Conservation (phyloP, 1,140 invertebrate species). For the Platyscapa corneri region DNA sequence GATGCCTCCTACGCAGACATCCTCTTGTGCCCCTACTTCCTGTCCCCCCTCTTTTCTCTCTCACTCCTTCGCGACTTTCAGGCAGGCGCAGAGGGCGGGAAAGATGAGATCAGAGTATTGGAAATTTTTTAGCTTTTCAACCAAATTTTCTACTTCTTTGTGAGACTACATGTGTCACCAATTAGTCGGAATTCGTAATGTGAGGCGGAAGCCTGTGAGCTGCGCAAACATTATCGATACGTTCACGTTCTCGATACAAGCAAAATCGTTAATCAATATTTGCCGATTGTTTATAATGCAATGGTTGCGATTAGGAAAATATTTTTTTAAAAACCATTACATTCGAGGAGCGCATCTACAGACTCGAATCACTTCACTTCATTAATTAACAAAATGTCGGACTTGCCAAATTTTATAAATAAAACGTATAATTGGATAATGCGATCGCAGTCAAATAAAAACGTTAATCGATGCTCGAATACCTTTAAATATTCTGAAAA, state of each 20-base stretch:
- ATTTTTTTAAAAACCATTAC: too few species aligned
- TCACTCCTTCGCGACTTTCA: slow-evolving; percentile 1
- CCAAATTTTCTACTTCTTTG: slow-evolving; percentile 19
- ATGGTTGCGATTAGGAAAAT: too few species aligned
- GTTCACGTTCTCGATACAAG: background rate
- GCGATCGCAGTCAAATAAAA: background rate
- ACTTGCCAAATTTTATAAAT: background rate
- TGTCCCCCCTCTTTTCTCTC: background rate
- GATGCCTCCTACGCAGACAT: slow-evolving; percentile 32
- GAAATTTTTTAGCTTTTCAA: slow-evolving; percentile 39
- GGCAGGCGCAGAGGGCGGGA: background rate
- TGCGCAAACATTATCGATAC: slow-evolving; percentile 7
- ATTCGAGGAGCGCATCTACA: too few species aligned
- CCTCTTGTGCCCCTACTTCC: too few species aligned
- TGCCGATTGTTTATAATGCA: too few species aligned
- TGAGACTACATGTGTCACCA: background rate
- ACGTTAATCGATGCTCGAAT: background rate
- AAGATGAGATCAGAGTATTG: slow-evolving; percentile 35
- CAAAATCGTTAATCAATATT: background rate
- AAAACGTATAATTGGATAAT: background rate
- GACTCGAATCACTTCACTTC: too few species aligned
- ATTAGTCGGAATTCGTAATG: background rate
- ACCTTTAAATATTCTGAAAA: background rate
- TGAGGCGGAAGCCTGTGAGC: too few species aligned
- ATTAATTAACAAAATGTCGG: too few species aligned